phyloP scores from a whole-genome alignment of 2,888 invertebrate genomes.

The Drosophila crucigera region DNA sequence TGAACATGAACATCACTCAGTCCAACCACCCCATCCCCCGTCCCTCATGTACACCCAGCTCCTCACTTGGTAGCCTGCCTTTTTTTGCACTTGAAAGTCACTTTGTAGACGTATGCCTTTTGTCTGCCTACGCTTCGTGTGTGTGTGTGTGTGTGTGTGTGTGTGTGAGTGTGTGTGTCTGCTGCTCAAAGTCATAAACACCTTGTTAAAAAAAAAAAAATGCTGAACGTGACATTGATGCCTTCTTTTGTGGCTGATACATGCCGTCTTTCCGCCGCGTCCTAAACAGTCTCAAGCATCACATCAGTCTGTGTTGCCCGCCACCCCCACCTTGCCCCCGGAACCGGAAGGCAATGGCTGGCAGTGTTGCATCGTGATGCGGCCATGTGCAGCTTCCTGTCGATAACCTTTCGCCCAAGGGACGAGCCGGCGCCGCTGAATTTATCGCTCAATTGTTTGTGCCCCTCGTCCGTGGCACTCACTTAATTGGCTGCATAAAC shows the following conservation, averaged over 20 bases:
- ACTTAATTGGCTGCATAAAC: constrained; percentile 53
- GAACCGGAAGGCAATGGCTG: constrained; percentile 56
- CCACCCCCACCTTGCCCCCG: not conserved
- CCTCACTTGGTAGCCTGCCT: constrained; percentile 25
- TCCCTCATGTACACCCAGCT: not conserved
- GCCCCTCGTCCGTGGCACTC: constrained; percentile 5
- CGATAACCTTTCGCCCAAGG: constrained; percentile 63
- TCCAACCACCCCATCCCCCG: not conserved
- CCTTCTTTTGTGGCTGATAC: constrained; percentile 66
- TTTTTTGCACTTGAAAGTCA: constrained; percentile 59
- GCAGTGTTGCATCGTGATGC: constrained; percentile 35
- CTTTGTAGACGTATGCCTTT: constrained; percentile 67
- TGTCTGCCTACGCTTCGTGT: constrained; percentile 60
- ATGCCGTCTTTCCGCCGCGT: constrained; percentile 13
- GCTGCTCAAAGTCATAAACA: constrained; percentile 73
- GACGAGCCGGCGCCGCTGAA: constrained; percentile 54
- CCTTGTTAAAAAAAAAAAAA: constrained; percentile 64
- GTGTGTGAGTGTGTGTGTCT: constrained; percentile 24
- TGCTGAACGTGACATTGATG: constrained; percentile 83
- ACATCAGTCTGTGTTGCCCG: constrained; percentile 9
- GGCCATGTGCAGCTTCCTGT: constrained; percentile 73
- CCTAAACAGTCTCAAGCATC: constrained; percentile 70
- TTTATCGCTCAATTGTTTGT: constrained; percentile 65
- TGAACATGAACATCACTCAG: constrained; percentile 50
- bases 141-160: constrained; percentile 12